These are phyloP conservation scores for Gasterosteus aculeatus DNA, from an alignment of 2,113 vertebrate species.

Conservation along the genomic window DNA sequence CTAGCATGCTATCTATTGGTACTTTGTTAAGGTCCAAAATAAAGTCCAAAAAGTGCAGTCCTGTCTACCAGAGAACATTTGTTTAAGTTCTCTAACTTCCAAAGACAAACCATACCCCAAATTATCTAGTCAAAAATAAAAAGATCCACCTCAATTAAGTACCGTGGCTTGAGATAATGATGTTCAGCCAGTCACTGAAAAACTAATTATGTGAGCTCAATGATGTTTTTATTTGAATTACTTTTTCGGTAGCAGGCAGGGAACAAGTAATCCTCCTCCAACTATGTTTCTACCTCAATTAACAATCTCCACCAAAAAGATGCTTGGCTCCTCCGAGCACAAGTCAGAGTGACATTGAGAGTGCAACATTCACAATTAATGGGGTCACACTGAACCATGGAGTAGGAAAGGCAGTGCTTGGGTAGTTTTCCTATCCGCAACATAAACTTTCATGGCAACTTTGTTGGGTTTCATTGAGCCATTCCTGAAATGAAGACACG, in stretches of 20 bases:
- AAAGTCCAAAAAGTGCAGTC: background rate
- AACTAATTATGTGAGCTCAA: constrained; percentile 62
- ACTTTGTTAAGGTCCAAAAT: background rate
- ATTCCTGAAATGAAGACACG: constrained; percentile 7
- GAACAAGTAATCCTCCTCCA: constrained; percentile 73
- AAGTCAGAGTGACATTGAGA: constrained; percentile 74
- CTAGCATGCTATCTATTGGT: background rate
- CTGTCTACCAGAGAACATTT: background rate
- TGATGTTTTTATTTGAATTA: constrained; percentile 66
- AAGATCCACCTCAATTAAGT: constrained; percentile 42
- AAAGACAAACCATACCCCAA: constrained; percentile 9
- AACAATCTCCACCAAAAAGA: constrained; percentile 62
- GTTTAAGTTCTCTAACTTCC: background rate
- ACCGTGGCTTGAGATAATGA: constrained; percentile 36
- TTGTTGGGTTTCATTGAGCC: constrained; percentile 27
- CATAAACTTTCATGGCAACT: constrained; percentile 40
- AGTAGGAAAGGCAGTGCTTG: constrained; percentile 26
- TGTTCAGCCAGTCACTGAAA: constrained; percentile 29
- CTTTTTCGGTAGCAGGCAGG: constrained; percentile 54
- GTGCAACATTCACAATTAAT: constrained; percentile 57
- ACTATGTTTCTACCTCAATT: constrained; percentile 62
- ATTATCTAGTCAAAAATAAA: constrained; percentile 36
- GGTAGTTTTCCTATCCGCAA: constrained; percentile 19
- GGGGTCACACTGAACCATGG: constrained; percentile 66
- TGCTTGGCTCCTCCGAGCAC: constrained; percentile 59